Evolutionary conservation across 2,888 invertebrate genomes (phyloP), one percentile per base, ranked within the genome.

Genomic region (Apotomis betuletana): DNA sequence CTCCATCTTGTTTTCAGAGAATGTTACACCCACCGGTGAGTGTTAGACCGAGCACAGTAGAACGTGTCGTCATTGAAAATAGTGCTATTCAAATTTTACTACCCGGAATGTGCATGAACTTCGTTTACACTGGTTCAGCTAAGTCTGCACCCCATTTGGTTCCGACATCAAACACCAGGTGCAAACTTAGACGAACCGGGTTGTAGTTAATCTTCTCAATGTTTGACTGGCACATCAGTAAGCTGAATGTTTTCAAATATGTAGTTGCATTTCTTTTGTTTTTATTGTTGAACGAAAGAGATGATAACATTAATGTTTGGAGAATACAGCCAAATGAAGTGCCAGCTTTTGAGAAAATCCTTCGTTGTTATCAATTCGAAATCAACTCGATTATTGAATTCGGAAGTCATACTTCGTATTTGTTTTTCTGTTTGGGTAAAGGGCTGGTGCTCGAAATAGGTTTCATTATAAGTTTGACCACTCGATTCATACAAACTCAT

Each of bases 1-100:
- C 92, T 93, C 92, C 93, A 92, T 90, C 87, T 92, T 92, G 87
- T 92, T 94, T 94, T 93, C 94, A 94, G 94, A 94, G 85, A 91
- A 89, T 92, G 88, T 93, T 86, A 92, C 93, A 88, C 89, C 93
- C 89, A 94, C 94, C 80, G 94, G 94, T 94, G 93, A 93, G 93
- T 93, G 86, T 77, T 90, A 91, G 90, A 84, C 74, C 78, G 82
- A 85, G 89, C 91, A 92, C 90, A 81, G 84, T 89, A 89, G 88
- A 82, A 76, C 70, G 76, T 79, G 78, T 77, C 78, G 74, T 77
- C 76, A 69, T 70, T 51, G 65, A 57, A 67, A 62, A 63, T 59
- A 70, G 62, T 62, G 72, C 67, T 68, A 67, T 61, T 68, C 58
- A 51, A 63, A 63, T 57, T 44, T 58, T 62, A 62, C 62, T 58